A percentile compares a stretch with the other conserved stretches of the same genome.
These are phyloP conservation scores for Stenchaetothrips biformis DNA, from an alignment of 2,888 invertebrate genomes.

Conservation along the genomic window DNA sequence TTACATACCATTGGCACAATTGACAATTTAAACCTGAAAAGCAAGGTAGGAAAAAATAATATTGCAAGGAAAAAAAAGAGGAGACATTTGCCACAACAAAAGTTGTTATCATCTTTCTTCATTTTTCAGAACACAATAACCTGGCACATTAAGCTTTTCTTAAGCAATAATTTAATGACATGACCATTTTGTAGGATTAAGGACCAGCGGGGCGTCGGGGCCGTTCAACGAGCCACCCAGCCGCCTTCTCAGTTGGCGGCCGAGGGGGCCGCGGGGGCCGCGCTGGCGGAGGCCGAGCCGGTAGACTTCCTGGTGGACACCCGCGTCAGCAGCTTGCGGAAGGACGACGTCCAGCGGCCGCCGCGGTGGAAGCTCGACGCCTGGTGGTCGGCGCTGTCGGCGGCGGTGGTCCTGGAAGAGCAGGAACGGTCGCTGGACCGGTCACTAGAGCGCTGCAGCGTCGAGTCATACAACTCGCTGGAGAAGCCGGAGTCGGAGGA, in stretches of 20 bases:
- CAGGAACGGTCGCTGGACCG: conserved; percentile 32
- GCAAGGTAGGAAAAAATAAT: not conserved
- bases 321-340: conserved; percentile 51
- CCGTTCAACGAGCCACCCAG: not conserved
- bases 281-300: not conserved
- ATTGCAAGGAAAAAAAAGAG: not conserved
- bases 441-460: conserved; percentile 33
- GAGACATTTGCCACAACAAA: not conserved
- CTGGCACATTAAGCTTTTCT: not conserved
- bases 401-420: conserved; percentile 43
- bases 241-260: not conserved
- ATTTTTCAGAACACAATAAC: not conserved
- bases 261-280: not conserved
- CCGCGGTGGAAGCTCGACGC: conserved; percentile 40
- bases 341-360: conserved; percentile 58
- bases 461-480: conserved; percentile 49
- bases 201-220: too few species aligned
- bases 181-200: not conserved
- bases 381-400: conserved; percentile 44
- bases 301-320: conserved; percentile 36
- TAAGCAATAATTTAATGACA: not conserved
- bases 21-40: not conserved
- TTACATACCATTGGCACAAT: not conserved
- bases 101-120: not conserved
- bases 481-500: conserved; percentile 49